Evolutionary conservation across 92 coral and sea anemone species (phyloP).

Genomic region (Palythoa heliodiscus): DNA sequence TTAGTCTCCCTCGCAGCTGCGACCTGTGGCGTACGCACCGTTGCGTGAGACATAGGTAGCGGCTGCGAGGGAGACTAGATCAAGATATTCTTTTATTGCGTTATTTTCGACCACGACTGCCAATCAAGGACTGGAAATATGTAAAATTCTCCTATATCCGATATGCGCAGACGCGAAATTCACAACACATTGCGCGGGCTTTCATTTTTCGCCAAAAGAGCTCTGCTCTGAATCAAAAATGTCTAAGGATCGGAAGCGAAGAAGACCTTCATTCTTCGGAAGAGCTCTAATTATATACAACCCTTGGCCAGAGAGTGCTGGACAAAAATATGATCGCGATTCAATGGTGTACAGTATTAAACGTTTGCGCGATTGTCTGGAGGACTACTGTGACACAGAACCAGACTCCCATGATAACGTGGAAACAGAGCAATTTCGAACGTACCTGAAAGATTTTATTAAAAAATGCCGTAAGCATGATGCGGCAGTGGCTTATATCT

Average conservation of each 20-base stretch:
- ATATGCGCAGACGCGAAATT: too few species aligned
- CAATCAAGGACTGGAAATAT: too few species aligned
- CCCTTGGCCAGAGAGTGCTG: constrained; percentile 23
- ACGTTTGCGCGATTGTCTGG: background rate
- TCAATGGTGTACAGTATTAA: constrained; percentile 3
- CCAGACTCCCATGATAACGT: background rate
- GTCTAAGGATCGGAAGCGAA: background rate
- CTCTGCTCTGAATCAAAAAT: background rate
- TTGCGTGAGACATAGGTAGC: too few species aligned
- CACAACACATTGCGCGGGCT: too few species aligned
- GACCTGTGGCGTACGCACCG: too few species aligned
- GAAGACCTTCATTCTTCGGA: background rate
- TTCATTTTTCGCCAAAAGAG: too few species aligned
- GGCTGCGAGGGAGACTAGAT: too few species aligned
- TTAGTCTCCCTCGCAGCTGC: too few species aligned
- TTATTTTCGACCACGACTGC: too few species aligned
- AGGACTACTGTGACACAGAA: background rate
- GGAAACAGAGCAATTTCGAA: background rate
- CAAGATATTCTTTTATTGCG: too few species aligned
- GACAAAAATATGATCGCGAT: background rate
- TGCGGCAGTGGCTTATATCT: background rate
- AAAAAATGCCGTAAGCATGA: background rate
- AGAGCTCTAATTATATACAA: constrained; percentile 14
- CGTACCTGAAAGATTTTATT: background rate
- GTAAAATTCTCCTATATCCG: too few species aligned